Evolutionary conservation across 2,888 invertebrate genomes (phyloP).

Genomic region (Noctua janthina): DNA sequence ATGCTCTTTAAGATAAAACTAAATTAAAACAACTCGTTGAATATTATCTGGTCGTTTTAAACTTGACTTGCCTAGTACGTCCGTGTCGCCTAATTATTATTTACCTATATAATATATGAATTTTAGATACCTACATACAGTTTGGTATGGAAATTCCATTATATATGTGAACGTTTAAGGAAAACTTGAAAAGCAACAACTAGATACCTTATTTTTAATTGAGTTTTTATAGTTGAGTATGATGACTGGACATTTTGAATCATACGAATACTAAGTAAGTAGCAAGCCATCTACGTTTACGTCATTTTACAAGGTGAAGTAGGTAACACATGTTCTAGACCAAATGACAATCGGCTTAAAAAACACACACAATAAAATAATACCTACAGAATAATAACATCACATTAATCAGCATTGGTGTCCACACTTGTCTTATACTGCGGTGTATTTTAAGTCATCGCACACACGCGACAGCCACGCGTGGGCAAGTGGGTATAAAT

Average conservation of each 20-base stretch:
- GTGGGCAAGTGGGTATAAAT: conserved; percentile 67
- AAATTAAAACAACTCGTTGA: conserved; percentile 29
- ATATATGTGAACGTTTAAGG: not conserved
- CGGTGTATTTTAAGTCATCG: conserved; percentile 44
- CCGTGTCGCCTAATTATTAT: conserved; percentile 7
- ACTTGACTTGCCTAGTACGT: not conserved
- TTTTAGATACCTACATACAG: not conserved
- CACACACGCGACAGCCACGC: conserved; percentile 55
- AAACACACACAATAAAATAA: not conserved
- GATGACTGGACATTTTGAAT: not conserved
- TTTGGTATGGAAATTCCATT: conserved; percentile 7
- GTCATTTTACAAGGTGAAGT: not conserved
- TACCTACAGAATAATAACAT: not conserved
- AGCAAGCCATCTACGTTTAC: not conserved
- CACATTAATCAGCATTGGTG: not conserved
- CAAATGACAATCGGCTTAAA: not conserved
- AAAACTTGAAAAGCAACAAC: not conserved
- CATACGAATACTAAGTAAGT: not conserved
- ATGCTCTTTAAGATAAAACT: conserved; percentile 34
- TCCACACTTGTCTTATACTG: conserved; percentile 4
- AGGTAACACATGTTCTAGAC: not conserved
- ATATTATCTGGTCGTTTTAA: not conserved
- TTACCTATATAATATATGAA: not conserved
- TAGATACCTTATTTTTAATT: not conserved
- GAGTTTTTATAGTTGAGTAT: not conserved